These are phyloP conservation scores for Cecidostiba fungosa DNA, from an alignment of 2,888 invertebrate species.

Conservation along the genomic window DNA sequence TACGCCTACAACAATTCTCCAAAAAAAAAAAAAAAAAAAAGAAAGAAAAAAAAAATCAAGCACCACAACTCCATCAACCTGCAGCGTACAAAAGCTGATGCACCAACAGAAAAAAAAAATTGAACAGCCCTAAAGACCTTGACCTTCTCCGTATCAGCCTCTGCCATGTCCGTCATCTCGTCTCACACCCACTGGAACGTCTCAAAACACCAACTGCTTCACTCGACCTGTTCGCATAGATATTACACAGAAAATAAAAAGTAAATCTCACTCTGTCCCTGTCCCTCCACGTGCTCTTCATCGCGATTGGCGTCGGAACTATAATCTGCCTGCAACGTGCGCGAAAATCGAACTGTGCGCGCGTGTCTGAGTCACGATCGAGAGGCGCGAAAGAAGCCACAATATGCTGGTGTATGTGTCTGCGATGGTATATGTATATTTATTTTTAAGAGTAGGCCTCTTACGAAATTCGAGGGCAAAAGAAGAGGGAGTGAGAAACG, in stretches of 20 bases:
- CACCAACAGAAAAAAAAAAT: background rate
- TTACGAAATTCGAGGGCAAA: slow-evolving; percentile 36
- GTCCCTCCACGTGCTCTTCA: slow-evolving; percentile 73
- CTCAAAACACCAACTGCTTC: background rate
- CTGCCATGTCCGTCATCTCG: background rate
- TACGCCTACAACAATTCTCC: background rate
- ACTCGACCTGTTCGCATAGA: background rate
- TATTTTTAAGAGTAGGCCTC: slow-evolving; percentile 42
- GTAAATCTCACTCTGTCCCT: slow-evolving; percentile 69
- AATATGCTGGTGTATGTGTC: background rate
- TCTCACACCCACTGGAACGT: background rate
- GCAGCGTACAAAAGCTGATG: background rate
- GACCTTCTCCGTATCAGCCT: slow-evolving; percentile 22
- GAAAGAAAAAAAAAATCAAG: background rate
- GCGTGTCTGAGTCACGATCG: slow-evolving; percentile 3
- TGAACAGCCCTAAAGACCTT: slow-evolving; percentile 13
- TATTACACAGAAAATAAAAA: background rate
- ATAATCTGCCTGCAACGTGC: background rate
- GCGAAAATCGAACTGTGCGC: slow-evolving; percentile 24
- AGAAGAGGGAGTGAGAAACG: background rate
- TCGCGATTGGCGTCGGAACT: slow-evolving; percentile 51
- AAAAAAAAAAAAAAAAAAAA: too few species aligned
- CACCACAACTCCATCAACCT: background rate
- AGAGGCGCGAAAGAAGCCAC: slow-evolving; percentile 5
- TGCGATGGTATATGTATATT: background rate